A percentile compares a stretch with the other conserved stretches of the same genome.
Evolutionary conservation across 1,140 invertebrate genomes (phyloP).

Genomic region (Pantala flavescens): DNA sequence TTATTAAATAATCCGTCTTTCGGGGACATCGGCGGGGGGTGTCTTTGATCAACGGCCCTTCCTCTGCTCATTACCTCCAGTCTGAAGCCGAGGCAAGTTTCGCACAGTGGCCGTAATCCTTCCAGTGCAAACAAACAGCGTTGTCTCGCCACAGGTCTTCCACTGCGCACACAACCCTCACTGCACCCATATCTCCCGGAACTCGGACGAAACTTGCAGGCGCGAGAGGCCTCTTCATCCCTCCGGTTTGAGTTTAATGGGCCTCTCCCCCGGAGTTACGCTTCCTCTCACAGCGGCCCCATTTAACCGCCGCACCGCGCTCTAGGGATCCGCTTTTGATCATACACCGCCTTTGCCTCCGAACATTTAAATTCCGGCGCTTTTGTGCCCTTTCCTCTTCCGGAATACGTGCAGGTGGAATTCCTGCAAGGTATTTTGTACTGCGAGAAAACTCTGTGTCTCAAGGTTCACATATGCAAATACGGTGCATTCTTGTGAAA

Average conservation of each 20-base stretch:
- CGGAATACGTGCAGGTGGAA: too few species aligned
- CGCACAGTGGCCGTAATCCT: background rate
- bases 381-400: too few species aligned
- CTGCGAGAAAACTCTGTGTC: too few species aligned
- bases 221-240: background rate
- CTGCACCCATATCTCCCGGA: background rate
- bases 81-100: background rate
- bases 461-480: too few species aligned
- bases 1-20: too few species aligned
- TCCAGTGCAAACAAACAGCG: background rate
- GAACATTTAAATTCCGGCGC: too few species aligned
- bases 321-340: too few species aligned
- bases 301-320: background rate
- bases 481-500: too few species aligned
- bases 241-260: background rate
- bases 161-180: background rate
- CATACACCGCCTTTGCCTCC: too few species aligned
- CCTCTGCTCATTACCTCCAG: slow-evolving; percentile 3
- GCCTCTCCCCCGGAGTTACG: background rate
- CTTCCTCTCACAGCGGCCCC: background rate
- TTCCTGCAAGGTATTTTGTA: too few species aligned
- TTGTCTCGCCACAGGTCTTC: background rate
- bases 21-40: too few species aligned
- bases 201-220: background rate
- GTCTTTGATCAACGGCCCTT: background rate